Evolutionary conservation across 2,797 vertebrate genomes (phyloP).

Genomic region (Apogon talboti): DNA sequence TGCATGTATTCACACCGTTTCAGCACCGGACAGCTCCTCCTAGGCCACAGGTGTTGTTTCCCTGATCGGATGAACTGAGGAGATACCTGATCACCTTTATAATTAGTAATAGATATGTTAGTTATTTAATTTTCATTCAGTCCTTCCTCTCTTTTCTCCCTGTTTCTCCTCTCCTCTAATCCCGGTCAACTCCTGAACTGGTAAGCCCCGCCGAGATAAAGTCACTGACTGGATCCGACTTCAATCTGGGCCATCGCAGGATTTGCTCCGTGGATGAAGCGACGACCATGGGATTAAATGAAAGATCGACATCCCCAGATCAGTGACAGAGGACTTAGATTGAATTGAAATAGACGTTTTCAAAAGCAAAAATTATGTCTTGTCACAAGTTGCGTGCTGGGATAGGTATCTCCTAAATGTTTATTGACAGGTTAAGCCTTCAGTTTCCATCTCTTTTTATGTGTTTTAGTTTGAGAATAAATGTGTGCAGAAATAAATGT

Average conservation of each 20-base stretch:
- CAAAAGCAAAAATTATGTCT: constrained; percentile 31
- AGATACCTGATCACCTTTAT: neutral
- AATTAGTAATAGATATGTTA: neutral
- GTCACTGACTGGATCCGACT: constrained; percentile 72
- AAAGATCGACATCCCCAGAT: constrained; percentile 77
- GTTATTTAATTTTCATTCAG: neutral
- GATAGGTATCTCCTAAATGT: constrained; percentile 5
- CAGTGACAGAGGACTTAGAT: constrained; percentile 63
- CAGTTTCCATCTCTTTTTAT: neutral
- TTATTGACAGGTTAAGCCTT: neutral
- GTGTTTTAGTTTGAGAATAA: neutral
- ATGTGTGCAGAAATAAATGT: neutral
- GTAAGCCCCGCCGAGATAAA: constrained; percentile 73
- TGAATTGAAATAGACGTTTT: constrained; percentile 59
- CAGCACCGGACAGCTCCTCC: constrained; percentile 75
- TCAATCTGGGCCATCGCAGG: constrained; percentile 86
- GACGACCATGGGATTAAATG: constrained; percentile 79
- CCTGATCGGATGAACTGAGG: neutral
- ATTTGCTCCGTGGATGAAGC: constrained; percentile 85
- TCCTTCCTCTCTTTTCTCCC: neutral
- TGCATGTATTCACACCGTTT: constrained; percentile 24
- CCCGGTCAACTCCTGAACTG: constrained; percentile 69
- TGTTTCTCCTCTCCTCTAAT: constrained; percentile 54
- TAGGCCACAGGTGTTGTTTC: constrained; percentile 7
- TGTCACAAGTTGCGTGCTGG: neutral